These are phyloP conservation scores for Ladona fulva DNA, from an alignment of 1,140 invertebrate genomes.

Conservation along the genomic window DNA sequence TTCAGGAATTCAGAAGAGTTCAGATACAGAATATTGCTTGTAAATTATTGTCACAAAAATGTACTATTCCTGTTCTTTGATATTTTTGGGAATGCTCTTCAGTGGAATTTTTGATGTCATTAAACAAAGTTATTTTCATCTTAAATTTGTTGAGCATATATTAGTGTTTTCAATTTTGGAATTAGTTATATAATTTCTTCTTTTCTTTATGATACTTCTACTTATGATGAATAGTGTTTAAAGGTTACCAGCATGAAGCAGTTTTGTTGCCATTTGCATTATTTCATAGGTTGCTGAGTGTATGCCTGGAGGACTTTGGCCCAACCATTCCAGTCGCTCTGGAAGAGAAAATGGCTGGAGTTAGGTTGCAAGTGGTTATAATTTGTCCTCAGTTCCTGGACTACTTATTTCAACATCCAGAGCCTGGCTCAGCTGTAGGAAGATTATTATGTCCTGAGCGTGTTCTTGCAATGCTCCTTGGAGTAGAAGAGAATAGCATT, in stretches of 20 bases:
- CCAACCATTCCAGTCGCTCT: slow-evolving; percentile 43
- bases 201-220: background rate
- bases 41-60: no score
- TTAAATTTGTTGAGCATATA: no score
- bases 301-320: slow-evolving; percentile 59
- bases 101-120: no score
- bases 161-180: no score
- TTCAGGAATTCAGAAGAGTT: no score
- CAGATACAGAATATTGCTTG: no score
- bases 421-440: slow-evolving; percentile 44
- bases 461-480: slow-evolving; percentile 67
- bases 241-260: slow-evolving; percentile 21
- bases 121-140: no score
- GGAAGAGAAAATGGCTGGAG: slow-evolving; percentile 48
- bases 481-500: slow-evolving; percentile 55
- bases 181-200: background rate
- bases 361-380: slow-evolving; percentile 67
- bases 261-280: slow-evolving; percentile 18
- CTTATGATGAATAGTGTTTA: slow-evolving; percentile 17
- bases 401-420: slow-evolving; percentile 44
- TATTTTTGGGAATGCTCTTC: no score
- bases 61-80: no score
- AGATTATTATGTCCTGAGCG: slow-evolving; percentile 56
- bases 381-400: slow-evolving; percentile 62
- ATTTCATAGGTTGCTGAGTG: slow-evolving; percentile 54